phyloP scores from a whole-genome alignment of 1,140 invertebrate species.

The Psilanteris sp. region DNA sequence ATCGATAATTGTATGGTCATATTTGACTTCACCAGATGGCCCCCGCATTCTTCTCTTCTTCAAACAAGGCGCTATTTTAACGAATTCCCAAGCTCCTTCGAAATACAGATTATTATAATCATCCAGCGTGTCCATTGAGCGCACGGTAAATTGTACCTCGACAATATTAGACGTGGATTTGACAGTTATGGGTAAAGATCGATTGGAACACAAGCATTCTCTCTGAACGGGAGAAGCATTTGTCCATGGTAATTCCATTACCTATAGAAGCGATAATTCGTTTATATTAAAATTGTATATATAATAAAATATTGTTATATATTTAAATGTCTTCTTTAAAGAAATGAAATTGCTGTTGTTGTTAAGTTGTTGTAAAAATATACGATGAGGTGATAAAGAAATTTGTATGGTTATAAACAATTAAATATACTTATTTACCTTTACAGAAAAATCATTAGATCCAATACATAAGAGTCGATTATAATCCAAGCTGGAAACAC shows the following conservation, averaged over 20 bases:
- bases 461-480: conserved; percentile 85
- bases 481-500: conserved; percentile 83
- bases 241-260: conserved; percentile 87
- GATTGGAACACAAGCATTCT: conserved; percentile 86
- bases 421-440: conserved; percentile 71
- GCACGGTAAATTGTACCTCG: conserved; percentile 89
- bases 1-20: conserved; percentile 81
- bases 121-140: conserved; percentile 89
- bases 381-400: no score
- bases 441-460: conserved; percentile 73
- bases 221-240: conserved; percentile 83
- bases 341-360: no score
- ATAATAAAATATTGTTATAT: no score
- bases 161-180: conserved; percentile 87
- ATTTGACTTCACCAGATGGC: conserved; percentile 87
- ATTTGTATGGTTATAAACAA: no score
- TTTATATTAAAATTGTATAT: no score
- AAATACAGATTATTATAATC: conserved; percentile 91
- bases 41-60: conserved; percentile 84
- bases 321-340: no score
- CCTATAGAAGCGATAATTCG: no score
- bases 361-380: no score
- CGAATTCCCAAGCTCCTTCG: conserved; percentile 90
- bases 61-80: conserved; percentile 85
- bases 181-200: conserved; percentile 85